phyloP scores from a whole-genome alignment of 1,140 invertebrate genomes.

The Sycobia sp. region DNA sequence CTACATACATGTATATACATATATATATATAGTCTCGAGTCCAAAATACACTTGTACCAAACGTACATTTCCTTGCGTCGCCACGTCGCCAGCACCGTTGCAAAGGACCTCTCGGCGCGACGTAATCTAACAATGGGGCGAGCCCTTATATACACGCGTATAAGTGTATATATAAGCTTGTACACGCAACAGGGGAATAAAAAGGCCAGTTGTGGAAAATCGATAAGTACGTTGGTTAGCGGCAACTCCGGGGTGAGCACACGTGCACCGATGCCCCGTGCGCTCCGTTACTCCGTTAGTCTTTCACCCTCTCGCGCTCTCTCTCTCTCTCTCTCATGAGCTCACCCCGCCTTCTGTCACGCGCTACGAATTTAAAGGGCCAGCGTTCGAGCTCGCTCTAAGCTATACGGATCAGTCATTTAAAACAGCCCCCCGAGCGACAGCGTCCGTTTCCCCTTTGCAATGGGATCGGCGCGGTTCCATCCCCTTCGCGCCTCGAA shows the following conservation, averaged over 20 bases:
- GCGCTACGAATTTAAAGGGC: constrained; percentile 28
- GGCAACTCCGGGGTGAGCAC: neutral
- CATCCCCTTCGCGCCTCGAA: neutral
- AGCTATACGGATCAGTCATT: constrained; percentile 33
- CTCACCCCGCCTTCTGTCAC: neutral
- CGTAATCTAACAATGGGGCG: too few species aligned
- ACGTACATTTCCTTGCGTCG: too few species aligned
- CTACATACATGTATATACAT: too few species aligned
- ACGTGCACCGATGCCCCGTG: too few species aligned
- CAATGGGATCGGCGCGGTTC: neutral
- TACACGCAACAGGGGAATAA: too few species aligned
- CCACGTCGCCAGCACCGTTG: too few species aligned
- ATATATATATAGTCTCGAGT: too few species aligned
- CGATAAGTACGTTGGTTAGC: constrained; percentile 31
- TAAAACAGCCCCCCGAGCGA: constrained; percentile 15
- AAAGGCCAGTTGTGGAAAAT: constrained; percentile 28
- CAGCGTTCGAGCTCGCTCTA: neutral
- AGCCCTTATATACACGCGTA: too few species aligned
- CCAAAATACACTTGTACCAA: too few species aligned
- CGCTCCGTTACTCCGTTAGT: neutral
- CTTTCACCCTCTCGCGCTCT: neutral
- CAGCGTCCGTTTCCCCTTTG: neutral
- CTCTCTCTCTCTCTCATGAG: neutral
- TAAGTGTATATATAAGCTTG: too few species aligned
- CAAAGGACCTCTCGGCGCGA: too few species aligned